Conservation (phyloP, 2,888 invertebrate genomes). For the Oasisia sp. region DNA sequence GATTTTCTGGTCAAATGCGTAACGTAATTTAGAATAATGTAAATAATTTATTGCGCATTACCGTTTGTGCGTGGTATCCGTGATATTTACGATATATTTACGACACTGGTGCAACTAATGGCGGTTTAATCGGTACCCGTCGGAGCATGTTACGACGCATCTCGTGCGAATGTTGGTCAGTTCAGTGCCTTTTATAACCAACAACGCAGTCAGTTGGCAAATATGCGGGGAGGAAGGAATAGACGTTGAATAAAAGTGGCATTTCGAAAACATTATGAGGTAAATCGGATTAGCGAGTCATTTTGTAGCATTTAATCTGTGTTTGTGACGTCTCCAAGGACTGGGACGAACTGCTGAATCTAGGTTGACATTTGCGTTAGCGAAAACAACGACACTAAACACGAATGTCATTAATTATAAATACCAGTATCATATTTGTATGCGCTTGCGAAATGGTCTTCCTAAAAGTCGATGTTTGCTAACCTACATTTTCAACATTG, state of each 20-base stretch:
- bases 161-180: not conserved
- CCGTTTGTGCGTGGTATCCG: too few relatives aligned
- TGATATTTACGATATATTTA: too few relatives aligned
- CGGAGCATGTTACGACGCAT: not conserved
- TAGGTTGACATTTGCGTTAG: not conserved
- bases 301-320: not conserved
- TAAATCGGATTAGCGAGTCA: not conserved
- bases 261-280: not conserved
- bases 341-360: not conserved
- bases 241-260: not conserved
- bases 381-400: not conserved
- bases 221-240: not conserved
- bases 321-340: not conserved
- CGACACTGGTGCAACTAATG: too few relatives aligned
- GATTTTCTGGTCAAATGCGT: too few relatives aligned
- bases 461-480: not conserved
- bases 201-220: not conserved
- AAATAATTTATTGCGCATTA: too few relatives aligned
- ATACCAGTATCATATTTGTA: not conserved
- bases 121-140: not conserved
- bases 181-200: slow-evolving; percentile 3
- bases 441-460: not conserved
- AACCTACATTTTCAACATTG: not conserved
- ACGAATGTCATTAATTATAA: not conserved
- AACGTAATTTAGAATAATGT: too few relatives aligned